Evolutionary conservation across 2,888 invertebrate genomes (phyloP).

Genomic region (Tubiluchus corallicola): DNA sequence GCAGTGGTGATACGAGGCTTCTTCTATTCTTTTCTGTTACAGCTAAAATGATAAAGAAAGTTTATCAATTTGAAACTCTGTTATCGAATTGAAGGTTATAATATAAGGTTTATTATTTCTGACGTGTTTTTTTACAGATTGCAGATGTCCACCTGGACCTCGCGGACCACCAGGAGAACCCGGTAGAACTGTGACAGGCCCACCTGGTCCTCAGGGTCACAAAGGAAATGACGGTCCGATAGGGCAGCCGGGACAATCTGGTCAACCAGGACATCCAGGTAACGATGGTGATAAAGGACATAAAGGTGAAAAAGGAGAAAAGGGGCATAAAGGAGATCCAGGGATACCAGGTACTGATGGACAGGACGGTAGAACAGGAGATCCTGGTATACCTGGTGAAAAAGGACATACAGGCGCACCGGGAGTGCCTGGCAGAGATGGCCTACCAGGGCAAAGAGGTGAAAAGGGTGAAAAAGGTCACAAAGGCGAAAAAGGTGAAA

Average conservation of each 20-base stretch:
- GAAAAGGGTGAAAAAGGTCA: no score
- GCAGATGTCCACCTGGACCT: no score
- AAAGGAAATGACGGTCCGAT: conserved; percentile 11
- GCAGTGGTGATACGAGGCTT: no score
- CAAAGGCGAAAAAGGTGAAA: neutral
- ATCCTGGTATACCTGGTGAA: neutral
- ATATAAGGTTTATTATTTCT: no score
- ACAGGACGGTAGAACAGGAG: neutral
- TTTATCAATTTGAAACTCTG: no score
- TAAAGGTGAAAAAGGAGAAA: neutral
- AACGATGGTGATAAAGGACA: neutral
- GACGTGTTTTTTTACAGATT: no score
- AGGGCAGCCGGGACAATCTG: conserved; percentile 4
- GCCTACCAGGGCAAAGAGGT: no score
- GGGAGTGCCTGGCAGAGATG: no score
- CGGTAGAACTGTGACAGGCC: neutral
- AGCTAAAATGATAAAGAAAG: no score
- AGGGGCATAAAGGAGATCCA: neutral
- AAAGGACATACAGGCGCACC: neutral
- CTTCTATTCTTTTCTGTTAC: no score
- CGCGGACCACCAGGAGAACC: conserved; percentile 4
- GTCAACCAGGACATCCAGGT: conserved; percentile 1
- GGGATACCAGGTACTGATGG: conserved; percentile 4
- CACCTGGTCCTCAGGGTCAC: conserved; percentile 15
- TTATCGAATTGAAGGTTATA: no score